Base-by-base conservation (phyloP, 2,797 vertebrate species). In the Takifugu rubripes region DNA sequence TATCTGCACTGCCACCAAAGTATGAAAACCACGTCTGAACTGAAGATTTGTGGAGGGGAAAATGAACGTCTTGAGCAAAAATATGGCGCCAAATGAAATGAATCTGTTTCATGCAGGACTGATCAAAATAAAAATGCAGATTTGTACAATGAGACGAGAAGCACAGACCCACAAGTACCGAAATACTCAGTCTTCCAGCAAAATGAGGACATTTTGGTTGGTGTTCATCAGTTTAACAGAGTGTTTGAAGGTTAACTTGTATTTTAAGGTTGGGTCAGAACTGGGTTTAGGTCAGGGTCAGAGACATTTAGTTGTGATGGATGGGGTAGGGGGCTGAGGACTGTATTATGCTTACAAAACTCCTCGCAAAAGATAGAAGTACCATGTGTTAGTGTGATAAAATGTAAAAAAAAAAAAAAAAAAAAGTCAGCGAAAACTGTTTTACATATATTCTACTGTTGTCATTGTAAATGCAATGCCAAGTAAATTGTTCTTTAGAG, bases 71-170 rank as follows among this genome's bases (percentile, higher is more conserved):
- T 40, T 10, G 12, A 40, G 36, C 36, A 14, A 40, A 40, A 55
- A 25, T 44, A 9, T 6, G 0, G 25, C 29, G 15, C 49, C 24
- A 44, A 31, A 52, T 44, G 49, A 27, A 42, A 64, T 50, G 15
- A 44, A 46, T 17, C 7, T 0, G 25, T 61, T 56, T 53, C n/a
- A 50, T 54, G 33, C 31, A 26, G 24, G n/a, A 61, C 52, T 21
- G 55, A 56, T 16, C 42, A 69, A 64, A 58, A 66, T 40, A 40
- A 40, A 40, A 40, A 40, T 7, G 31, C 31, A 33, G 31, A 33
- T 33, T 33, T 33, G 31, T 33, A 10, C 31, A 7, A 33, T 33
- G 31, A 33, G 31, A 33, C 31, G 8, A 33, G 10, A 33, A 33
- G 31, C 31, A 33, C 7, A 10, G 31, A 1, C 31, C 31, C 10